phyloP scores from a whole-genome alignment of 2,888 invertebrate species.

The Dolomedes plantarius region DNA sequence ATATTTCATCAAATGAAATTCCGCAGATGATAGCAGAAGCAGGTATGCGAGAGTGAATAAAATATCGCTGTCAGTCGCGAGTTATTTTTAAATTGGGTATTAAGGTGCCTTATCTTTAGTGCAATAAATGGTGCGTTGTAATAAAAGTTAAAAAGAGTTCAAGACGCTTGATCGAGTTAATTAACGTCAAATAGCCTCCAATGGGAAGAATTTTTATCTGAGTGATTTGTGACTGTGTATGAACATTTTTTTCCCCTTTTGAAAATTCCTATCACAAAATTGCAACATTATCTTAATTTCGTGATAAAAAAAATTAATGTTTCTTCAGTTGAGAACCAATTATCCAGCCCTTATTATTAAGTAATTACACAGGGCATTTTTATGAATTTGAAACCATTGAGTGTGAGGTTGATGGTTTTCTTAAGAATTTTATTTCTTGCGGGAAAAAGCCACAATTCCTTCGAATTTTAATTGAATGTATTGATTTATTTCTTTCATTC shows the following conservation, averaged over 20 bases:
- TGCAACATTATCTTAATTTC: background rate
- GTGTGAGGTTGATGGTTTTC: background rate
- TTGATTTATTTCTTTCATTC: background rate
- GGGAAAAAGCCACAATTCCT: too few species aligned
- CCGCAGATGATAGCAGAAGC: too few species aligned
- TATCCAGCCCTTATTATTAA: conserved; percentile 28
- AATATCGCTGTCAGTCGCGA: background rate
- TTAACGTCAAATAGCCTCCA: conserved; percentile 19
- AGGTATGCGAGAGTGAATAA: background rate
- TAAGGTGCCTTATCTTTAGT: conserved; percentile 14
- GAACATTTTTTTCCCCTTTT: background rate
- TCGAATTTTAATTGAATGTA: conserved; percentile 20
- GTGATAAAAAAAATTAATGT: too few species aligned
- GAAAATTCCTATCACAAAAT: background rate
- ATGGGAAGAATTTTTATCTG: conserved; percentile 25
- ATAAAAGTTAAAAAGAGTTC: conserved; percentile 23
- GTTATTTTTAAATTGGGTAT: conserved; percentile 2
- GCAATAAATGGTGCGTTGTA: conserved; percentile 24
- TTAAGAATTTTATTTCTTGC: too few species aligned
- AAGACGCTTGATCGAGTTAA: conserved; percentile 27
- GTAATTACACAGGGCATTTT: conserved; percentile 10
- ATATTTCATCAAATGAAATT: too few species aligned
- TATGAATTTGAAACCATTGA: background rate
- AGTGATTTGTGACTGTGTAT: conserved; percentile 7
- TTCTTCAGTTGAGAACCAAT: conserved; percentile 19